Evolutionary conservation across 2,888 invertebrate species (phyloP), one percentile per base, ranked within the genome.

Genomic region (Silvanus unidentatus): DNA sequence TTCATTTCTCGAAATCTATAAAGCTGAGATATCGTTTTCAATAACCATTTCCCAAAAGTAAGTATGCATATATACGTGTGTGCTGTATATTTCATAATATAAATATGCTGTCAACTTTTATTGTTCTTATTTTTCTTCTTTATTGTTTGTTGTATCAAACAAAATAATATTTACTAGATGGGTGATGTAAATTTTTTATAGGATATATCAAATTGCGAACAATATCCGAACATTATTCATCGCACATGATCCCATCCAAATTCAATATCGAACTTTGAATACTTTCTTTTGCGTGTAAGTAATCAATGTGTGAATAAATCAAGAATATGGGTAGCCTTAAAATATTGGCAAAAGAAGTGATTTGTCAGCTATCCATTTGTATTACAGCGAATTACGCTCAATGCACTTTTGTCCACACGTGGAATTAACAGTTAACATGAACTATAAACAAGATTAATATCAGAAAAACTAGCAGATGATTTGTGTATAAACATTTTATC

Each of bases 71-170:
- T 37, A 58, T 57, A 57, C 58, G 55, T 54, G 53, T 54, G 54
- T 50, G 52, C 48, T 45, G 50, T 59, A 54, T 54, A 55, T 59
- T 62, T 58, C 54, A 58, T 5, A 8, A 32, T 53, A 61, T 60
- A 63, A 64, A 63, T 62, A 60, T 55, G 54, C 62, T 63, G 64
- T 64, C 64, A 60, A 59, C 57, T 60, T 63, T 63, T 64, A 64
- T 63, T 63, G 60, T 55, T 57, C 60, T 58, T 61, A 64, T 64
- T 64, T 63, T 57, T 64, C 64, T 60, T 59, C 55, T 61, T 63
- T 64, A 63, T 61, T 62, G 62, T 55, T 61, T 62, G 62, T 55
- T 54, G 49, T 56, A 60, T 57, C 52, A 50, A 48, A 43, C 49
- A 50, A 53, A 55, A 16, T 37, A 37, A 37, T 16, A 16, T 37